Evolutionary conservation across 1,140 invertebrate species (phyloP).

Genomic region (Holcopasites calliopsidis): DNA sequence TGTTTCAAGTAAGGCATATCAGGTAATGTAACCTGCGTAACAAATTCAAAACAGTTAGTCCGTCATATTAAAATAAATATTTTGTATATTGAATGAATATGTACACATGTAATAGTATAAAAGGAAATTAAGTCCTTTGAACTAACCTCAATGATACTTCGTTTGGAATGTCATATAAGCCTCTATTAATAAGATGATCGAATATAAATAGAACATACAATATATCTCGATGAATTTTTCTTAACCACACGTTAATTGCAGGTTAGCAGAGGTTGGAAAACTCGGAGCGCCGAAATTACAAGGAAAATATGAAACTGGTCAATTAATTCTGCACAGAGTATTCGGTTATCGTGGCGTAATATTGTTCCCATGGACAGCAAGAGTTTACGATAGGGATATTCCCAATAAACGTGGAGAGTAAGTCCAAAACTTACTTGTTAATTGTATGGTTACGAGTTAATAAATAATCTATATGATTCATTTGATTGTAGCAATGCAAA

Average conservation of each 20-base stretch:
- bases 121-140: too few relatives aligned
- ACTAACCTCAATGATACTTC: too few relatives aligned
- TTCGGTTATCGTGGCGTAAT: conserved; percentile 98
- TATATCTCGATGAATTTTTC: too few relatives aligned
- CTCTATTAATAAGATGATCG: too few relatives aligned
- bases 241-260: conserved; percentile 62
- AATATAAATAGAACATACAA: too few relatives aligned
- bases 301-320: conserved; percentile 96
- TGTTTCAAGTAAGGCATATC: conserved; percentile 67
- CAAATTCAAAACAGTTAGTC: neutral
- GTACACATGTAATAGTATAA: too few relatives aligned
- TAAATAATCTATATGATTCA: conserved; percentile 30
- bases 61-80: too few relatives aligned
- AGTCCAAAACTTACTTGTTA: conserved; percentile 34
- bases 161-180: too few relatives aligned
- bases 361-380: conserved; percentile 96
- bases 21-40: conserved; percentile 58
- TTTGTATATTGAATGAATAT: too few relatives aligned
- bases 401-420: conserved; percentile 80
- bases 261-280: conserved; percentile 89
- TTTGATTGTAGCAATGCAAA: conserved; percentile 69
- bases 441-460: neutral
- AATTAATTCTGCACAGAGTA: conserved; percentile 95
- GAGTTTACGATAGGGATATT: conserved; percentile 95
- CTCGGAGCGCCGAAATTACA: conserved; percentile 90